Base-by-base conservation (phyloP, 1,140 invertebrate genomes). In the Drosophila nebulosa region DNA sequence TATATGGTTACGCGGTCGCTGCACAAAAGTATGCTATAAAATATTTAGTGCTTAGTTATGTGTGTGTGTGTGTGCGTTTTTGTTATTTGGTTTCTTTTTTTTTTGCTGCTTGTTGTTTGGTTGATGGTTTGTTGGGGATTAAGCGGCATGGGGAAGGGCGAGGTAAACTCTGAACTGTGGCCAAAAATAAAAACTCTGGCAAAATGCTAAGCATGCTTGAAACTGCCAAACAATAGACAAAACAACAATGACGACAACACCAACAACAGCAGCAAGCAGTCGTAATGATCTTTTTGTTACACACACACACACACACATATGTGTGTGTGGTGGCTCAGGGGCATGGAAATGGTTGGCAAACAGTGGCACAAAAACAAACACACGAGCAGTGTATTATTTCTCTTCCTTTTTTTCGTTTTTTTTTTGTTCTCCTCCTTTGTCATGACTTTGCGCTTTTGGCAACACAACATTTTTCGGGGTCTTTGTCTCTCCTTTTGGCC, bases 231-330 rank as follows among this genome's bases (percentile, higher is more conserved):
- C 81, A 85, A 85, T 85, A 86, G 81, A 86, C 78, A 32, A 32
- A 32, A 32, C 30, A 32, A 32, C 30, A 32, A 32, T 32, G 30
- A 32, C 30, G 12, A 32, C 30, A 32, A 9, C 30, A 32, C 2
- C 30, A 32, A 9, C 9, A 64, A 51, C 60, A 27, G 22, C 56
- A 36, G 55, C 39, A 60, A 68, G 16, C 52, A 61, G 70, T 52
- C 65, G 66, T 86, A 81, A 86, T 88, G 81, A 85, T 85, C 81
- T 86, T 81, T 85, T 81, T 86, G 77, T 64, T 74, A 69, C 61
- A 57, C 51, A 74, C 67, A 63, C 65, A 32, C 22, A 10, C 26
- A 30, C 52, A 14, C 4, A 18, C 52, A 4, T 18, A 12, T 35
- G 32, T 32, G 50, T 30, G 16, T 30, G 27, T 30, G 50, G n/a